Evolutionary conservation across 2,113 vertebrate species (phyloP).

Genomic region (Muscicapa adusta): DNA sequence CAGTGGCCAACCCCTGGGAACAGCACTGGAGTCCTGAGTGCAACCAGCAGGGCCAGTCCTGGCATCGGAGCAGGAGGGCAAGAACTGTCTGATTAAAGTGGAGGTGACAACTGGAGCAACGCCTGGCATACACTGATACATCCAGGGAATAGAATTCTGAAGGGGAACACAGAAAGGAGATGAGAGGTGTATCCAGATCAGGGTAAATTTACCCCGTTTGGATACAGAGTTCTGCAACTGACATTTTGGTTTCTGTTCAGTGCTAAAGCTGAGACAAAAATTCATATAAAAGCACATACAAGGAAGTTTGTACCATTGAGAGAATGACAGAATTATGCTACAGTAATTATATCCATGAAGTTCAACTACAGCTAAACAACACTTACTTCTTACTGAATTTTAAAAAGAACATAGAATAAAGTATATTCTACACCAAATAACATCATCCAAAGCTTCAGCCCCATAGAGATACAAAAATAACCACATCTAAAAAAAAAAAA

Average conservation of each 20-base stretch:
- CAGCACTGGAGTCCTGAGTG: background rate
- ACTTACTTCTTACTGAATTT: background rate
- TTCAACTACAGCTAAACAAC: background rate
- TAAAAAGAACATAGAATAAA: background rate
- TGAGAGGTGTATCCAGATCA: background rate
- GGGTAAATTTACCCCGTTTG: background rate
- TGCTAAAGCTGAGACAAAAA: background rate
- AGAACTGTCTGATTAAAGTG: background rate
- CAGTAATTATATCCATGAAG: background rate
- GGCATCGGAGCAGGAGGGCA: background rate
- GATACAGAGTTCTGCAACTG: background rate
- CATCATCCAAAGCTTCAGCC: background rate
- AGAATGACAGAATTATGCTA: background rate
- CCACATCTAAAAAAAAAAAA: background rate
- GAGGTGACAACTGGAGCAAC: background rate
- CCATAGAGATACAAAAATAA: background rate
- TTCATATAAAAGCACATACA: background rate
- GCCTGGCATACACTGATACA: background rate
- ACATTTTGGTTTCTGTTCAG: background rate
- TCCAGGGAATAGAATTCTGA: background rate
- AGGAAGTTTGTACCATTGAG: background rate
- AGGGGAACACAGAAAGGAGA: background rate
- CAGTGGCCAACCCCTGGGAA: background rate
- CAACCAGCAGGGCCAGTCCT: background rate
- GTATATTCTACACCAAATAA: background rate